These are phyloP conservation scores for Melanerpes formicivorus DNA, from an alignment of 2,113 vertebrate species.

Conservation along the genomic window DNA sequence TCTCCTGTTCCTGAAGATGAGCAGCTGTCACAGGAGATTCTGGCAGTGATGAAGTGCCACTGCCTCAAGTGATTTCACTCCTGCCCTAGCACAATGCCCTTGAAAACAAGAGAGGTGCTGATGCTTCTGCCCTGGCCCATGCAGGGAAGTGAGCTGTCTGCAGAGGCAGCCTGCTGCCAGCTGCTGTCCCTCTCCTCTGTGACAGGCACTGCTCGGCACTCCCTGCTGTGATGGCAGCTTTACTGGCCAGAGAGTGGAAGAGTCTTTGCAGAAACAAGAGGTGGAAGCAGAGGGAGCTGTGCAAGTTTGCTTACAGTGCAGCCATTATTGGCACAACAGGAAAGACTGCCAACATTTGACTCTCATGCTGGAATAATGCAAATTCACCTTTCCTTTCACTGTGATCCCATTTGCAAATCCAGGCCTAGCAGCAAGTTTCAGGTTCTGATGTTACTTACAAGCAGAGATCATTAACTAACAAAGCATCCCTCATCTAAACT, in stretches of 20 bases:
- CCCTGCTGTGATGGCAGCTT: not conserved
- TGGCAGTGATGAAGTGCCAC: not conserved
- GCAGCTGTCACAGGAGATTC: not conserved
- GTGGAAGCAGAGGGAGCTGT: not conserved
- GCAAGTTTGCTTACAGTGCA: not conserved
- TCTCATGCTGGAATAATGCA: not conserved
- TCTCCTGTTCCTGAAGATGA: rapidly evolving
- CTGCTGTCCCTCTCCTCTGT: not conserved
- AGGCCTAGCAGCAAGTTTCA: not conserved
- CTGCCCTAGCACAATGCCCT: not conserved
- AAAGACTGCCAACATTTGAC: not conserved
- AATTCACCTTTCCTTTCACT: not conserved
- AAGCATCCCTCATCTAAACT: not conserved
- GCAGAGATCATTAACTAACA: not conserved
- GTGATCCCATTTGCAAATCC: not conserved
- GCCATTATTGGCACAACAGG: not conserved
- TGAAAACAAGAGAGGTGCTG: not conserved
- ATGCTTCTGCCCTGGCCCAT: rapidly evolving
- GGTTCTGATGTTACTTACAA: not conserved
- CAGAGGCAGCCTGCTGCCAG: not conserved
- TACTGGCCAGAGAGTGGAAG: not conserved
- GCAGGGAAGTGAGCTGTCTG: not conserved
- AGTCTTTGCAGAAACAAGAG: not conserved
- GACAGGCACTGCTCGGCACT: not conserved
- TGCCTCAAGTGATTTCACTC: not conserved